Evolutionary conservation across 1,140 invertebrate species (phyloP).

Genomic region (Muscidifurax raptorellus): DNA sequence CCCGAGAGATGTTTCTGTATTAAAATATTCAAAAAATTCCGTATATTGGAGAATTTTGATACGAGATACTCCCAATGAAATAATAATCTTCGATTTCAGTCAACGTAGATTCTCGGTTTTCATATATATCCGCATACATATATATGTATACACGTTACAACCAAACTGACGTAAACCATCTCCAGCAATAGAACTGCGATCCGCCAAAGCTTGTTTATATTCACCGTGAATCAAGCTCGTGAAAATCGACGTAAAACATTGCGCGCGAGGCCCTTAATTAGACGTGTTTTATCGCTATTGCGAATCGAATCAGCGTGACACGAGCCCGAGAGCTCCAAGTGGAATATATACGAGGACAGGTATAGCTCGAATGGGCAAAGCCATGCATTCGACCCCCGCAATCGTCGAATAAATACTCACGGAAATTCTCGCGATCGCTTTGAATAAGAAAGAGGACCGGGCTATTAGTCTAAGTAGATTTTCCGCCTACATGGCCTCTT

Average conservation of each 20-base stretch:
- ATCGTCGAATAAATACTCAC: constrained; percentile 45
- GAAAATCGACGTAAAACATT: constrained; percentile 19
- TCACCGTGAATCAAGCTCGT: neutral
- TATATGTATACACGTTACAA: neutral
- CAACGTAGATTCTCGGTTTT: too few species aligned
- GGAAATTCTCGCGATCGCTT: constrained; percentile 13
- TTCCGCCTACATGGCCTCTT: neutral
- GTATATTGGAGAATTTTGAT: too few species aligned
- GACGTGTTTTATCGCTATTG: constrained; percentile 33
- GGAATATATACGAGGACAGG: neutral
- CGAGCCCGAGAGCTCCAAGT: neutral
- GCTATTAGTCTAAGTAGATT: constrained; percentile 24
- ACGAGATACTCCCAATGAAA: too few species aligned
- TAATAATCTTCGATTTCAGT: too few species aligned
- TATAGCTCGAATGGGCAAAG: neutral
- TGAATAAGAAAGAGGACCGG: neutral
- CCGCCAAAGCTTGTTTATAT: constrained; percentile 8
- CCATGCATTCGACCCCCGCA: neutral
- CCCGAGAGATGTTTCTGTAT: too few species aligned
- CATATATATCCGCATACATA: too few species aligned
- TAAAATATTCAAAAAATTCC: too few species aligned
- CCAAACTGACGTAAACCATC: neutral
- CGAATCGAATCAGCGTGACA: constrained; percentile 39
- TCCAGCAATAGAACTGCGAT: neutral
- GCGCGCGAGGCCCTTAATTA: constrained; percentile 33